A percentile compares a stretch with the other conserved stretches of the same genome.
These are phyloP conservation scores for Drosophila paramelanica DNA, from an alignment of 2,888 invertebrate species.

Conservation along the genomic window DNA sequence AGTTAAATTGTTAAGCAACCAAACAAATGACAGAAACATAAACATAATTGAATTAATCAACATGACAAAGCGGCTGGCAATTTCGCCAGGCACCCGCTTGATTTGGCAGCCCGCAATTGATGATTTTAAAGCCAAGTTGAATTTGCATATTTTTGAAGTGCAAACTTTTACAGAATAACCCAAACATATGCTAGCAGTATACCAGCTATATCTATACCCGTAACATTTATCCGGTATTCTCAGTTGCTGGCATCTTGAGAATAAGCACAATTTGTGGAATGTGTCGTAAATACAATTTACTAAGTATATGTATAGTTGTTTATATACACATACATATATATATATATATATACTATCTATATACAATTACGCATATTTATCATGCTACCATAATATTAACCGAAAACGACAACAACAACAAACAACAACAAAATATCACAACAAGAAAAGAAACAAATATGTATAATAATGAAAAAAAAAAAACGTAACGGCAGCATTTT, in stretches of 20 bases:
- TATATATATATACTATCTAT: background rate
- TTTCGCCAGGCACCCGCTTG: background rate
- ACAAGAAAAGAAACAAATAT: slow-evolving; percentile 4
- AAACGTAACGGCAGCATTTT: slow-evolving; percentile 73
- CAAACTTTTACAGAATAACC: slow-evolving; percentile 15
- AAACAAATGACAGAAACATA: background rate
- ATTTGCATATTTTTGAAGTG: background rate
- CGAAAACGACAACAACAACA: background rate
- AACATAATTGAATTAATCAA: background rate
- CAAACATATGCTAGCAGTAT: slow-evolving; percentile 14
- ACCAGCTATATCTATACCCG: slow-evolving; percentile 1
- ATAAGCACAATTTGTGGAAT: background rate
- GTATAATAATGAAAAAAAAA: slow-evolving; percentile 8
- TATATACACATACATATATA: slow-evolving; percentile 9
- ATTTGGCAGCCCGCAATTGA: background rate
- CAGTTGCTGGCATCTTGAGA: slow-evolving; percentile 3
- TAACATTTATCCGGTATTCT: background rate
- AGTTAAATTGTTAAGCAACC: background rate
- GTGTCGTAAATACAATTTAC: slow-evolving; percentile 2
- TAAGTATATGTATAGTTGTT: slow-evolving; percentile 9
- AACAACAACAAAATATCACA: slow-evolving; percentile 9
- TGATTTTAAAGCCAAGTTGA: no score
- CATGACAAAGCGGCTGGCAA: background rate
- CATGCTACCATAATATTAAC: background rate
- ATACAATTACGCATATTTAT: background rate